Evolutionary conservation across 2,888 invertebrate genomes (phyloP), one percentile per base, ranked within the genome.

Genomic region (Lasioglossum figueresi): DNA sequence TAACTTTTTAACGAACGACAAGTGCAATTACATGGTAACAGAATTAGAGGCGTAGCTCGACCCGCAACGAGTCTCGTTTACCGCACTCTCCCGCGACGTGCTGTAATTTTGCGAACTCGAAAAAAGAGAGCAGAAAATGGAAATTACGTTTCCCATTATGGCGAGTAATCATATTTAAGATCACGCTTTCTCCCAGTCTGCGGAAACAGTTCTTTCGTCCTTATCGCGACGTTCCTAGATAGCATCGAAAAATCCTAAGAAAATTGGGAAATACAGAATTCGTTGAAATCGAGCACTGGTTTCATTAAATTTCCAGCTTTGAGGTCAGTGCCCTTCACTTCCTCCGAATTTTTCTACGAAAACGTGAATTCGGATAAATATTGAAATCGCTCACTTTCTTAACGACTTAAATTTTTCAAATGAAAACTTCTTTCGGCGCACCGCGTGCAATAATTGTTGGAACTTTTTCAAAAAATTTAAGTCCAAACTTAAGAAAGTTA

Each of bases 1-100:
- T 89, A 90, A 85, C 82, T 91, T 91, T 89, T 91, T 90, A 91
- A 91, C 89, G 84, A 89, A 86, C 76, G 85, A 80, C 89, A 90
- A 87, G 80, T 84, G 88, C 85, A 90, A 91, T 92, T 89, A 89
- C 86, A 88, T 66, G 66, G 72, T 43, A 68, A 48, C 63, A 52
- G 70, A 83, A 85, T 88, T 84, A 75, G 78, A 45, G 70, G 63
- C 73, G 71, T 45, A 76, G 56, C 52, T 80, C 27, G 70, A 16
- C 43, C 34, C 14, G 34, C n/a, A 82, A 77, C 59, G 71, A 79
- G 77, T 48, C 81, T 75, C 71, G 74, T 76, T 48, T 40, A 72
- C 56, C 71, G 19, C 31, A 76, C 37, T 75, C 34, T 45, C 45
- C 52, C 73, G 70, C 59, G 27, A 43, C 43, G 43, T 70, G 45